Percentiles rank a stretch among this genome's conserved stretches.
Evolutionary conservation across 2,888 invertebrate species (phyloP).

Genomic region (Thecophora atra): DNA sequence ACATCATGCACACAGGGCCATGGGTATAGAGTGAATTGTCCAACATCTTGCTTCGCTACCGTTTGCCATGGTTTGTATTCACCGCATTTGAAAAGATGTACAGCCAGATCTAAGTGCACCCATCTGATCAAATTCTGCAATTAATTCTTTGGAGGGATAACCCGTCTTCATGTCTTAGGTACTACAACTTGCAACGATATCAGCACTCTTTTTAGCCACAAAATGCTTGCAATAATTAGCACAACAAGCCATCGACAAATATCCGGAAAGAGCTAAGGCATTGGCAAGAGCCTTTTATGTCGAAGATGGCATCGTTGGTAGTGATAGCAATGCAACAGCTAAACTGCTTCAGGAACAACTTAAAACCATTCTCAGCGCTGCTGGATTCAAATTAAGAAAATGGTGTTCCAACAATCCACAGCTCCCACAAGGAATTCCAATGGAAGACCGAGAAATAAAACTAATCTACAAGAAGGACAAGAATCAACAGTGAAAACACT

Average conservation of each 20-base stretch:
- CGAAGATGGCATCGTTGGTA: slow-evolving; percentile 35
- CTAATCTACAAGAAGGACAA: slow-evolving; percentile 8
- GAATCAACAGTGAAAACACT: not conserved
- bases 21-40: slow-evolving; percentile 13
- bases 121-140: not conserved
- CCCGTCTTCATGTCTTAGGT: too few species aligned
- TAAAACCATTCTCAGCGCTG: slow-evolving; percentile 18
- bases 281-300: slow-evolving; percentile 34
- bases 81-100: not conserved
- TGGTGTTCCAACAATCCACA: slow-evolving; percentile 29
- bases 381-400: slow-evolving; percentile 30
- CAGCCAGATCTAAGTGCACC: slow-evolving; percentile 13
- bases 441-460: slow-evolving; percentile 22
- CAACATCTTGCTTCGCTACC: not conserved
- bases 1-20: not conserved
- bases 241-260: not conserved
- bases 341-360: slow-evolving; percentile 27
- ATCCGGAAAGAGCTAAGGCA: slow-evolving; percentile 12
- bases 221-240: slow-evolving; percentile 24
- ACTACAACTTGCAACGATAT: not conserved
- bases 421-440: slow-evolving; percentile 18
- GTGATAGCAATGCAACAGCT: slow-evolving; percentile 22
- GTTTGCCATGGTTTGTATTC: slow-evolving; percentile 6
- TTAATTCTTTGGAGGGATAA: slow-evolving; percentile 4
- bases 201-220: slow-evolving; percentile 21